These are phyloP conservation scores for Enteromius paludinosus DNA, from an alignment of 2,797 vertebrate genomes.

Conservation along the genomic window DNA sequence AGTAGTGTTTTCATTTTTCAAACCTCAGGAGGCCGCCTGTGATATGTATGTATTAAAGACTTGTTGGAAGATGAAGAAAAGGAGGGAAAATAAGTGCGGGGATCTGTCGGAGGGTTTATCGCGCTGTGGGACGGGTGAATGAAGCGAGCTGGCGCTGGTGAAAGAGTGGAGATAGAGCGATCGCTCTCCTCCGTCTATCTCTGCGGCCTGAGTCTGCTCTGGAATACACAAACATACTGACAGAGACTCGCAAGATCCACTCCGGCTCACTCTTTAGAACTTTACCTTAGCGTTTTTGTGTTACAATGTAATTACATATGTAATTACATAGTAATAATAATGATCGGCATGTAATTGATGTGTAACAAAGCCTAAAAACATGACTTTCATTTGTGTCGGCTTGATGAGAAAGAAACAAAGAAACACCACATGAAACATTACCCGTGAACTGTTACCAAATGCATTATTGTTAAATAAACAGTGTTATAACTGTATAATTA, in stretches of 20 bases:
- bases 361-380: not conserved
- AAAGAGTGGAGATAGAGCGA: slow-evolving; percentile 43
- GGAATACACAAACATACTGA: slow-evolving; percentile 7
- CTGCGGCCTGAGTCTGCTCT: not conserved
- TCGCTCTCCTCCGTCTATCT: slow-evolving; percentile 44
- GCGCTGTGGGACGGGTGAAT: slow-evolving; percentile 36
- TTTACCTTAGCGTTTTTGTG: not conserved
- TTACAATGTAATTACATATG: slow-evolving; percentile 10
- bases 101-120: slow-evolving; percentile 39
- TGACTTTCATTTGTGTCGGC: not conserved
- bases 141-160: slow-evolving; percentile 36
- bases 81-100: slow-evolving; percentile 17
- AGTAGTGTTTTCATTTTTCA: slow-evolving; percentile 79
- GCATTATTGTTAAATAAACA: not conserved
- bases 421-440: not conserved
- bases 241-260: not conserved
- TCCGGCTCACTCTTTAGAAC: slow-evolving; percentile 26
- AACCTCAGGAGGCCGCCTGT: slow-evolving; percentile 73
- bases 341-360: not conserved
- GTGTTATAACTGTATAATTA: not conserved
- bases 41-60: slow-evolving; percentile 81
- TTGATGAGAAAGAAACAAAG: not conserved
- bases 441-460: not conserved
- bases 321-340: not conserved
- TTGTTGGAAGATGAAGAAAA: slow-evolving; percentile 50